These are phyloP conservation scores for Pseudopodoces humilis DNA, from an alignment of 2,113 vertebrate genomes.

Conservation along the genomic window DNA sequence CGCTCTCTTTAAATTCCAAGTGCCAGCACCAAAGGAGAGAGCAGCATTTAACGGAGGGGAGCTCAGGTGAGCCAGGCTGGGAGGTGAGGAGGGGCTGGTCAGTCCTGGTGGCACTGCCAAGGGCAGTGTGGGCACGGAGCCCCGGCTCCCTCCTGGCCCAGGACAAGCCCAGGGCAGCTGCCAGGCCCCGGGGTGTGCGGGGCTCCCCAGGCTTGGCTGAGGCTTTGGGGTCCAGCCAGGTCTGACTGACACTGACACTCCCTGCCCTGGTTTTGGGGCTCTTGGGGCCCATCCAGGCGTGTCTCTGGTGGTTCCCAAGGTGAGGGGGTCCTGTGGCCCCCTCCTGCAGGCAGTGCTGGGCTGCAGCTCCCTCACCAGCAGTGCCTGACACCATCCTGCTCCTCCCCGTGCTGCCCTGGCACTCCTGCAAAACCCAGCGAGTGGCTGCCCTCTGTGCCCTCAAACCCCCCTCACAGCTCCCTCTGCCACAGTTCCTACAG, in stretches of 20 bases:
- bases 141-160: fast-evolving
- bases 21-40: conserved; percentile 14
- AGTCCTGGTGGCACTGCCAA: fast-evolving
- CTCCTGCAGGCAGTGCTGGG: fast-evolving
- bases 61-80: neutral
- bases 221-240: fast-evolving
- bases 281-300: fast-evolving
- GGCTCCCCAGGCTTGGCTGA: fast-evolving
- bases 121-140: fast-evolving
- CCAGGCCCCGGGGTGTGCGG: neutral
- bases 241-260: fast-evolving
- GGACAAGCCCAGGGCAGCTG: fast-evolving
- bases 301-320: fast-evolving
- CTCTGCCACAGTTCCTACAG: neutral
- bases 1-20: conserved; percentile 49
- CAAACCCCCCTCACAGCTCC: neutral
- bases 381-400: neutral
- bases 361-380: fast-evolving
- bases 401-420: fast-evolving
- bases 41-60: neutral
- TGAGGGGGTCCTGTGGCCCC: fast-evolving
- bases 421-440: neutral
- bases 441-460: fast-evolving
- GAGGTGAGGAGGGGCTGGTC: neutral
- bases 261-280: fast-evolving